These are phyloP conservation scores for Carposina sasakii DNA, from an alignment of 1,140 invertebrate species.

Conservation along the genomic window DNA sequence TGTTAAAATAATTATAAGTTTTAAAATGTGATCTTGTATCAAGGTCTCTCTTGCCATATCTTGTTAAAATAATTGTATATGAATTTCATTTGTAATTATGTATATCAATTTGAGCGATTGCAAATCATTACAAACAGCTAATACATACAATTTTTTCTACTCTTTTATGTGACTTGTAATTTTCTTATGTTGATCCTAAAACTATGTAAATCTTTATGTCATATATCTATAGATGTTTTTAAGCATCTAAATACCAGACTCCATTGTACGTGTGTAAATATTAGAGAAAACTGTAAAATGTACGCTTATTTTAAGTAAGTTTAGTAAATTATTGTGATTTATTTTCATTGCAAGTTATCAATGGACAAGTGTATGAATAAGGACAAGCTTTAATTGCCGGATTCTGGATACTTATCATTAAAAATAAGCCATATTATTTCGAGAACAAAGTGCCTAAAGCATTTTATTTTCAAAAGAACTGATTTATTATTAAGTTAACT, in stretches of 20 bases:
- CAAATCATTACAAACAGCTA: too few species aligned
- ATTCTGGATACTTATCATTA: slow-evolving; percentile 8
- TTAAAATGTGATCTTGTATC: slow-evolving; percentile 69
- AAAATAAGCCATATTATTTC: slow-evolving; percentile 60
- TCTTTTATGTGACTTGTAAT: too few species aligned
- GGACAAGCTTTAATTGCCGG: too few species aligned
- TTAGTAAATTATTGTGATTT: slow-evolving; percentile 23
- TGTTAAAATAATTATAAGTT: slow-evolving; percentile 45
- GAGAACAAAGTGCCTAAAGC: slow-evolving; percentile 71
- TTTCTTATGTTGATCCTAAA: too few species aligned
- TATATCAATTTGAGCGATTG: too few species aligned
- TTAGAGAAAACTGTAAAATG: slow-evolving; percentile 10
- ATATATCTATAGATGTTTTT: too few species aligned
- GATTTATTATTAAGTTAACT: slow-evolving; percentile 67
- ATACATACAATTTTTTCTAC: too few species aligned
- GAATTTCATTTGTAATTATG: too few species aligned
- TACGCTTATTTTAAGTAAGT: slow-evolving; percentile 19
- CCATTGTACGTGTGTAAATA: slow-evolving; percentile 10
- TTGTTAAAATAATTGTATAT: slow-evolving; percentile 37
- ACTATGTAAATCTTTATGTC: too few species aligned
- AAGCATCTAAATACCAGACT: too few species aligned
- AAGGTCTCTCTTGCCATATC: slow-evolving; percentile 73
- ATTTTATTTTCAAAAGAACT: slow-evolving; percentile 67
- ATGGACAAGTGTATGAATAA: neutral
- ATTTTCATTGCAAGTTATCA: slow-evolving; percentile 4